Conservation (phyloP, 64 coral and sea anemone species). For the Actinia equina region DNA sequence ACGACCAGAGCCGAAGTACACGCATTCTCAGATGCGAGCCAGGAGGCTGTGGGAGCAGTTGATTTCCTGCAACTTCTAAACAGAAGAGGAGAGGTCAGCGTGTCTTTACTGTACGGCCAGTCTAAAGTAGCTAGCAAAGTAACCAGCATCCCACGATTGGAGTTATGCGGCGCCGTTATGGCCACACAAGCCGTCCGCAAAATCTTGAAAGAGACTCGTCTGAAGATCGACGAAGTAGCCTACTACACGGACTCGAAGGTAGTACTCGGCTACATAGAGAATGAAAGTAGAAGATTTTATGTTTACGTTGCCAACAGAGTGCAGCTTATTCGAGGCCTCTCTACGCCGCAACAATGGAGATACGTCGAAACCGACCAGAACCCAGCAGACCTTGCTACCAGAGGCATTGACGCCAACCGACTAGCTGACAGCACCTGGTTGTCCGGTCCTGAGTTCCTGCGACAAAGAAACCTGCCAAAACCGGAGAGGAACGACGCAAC, state of each 20-base stretch:
- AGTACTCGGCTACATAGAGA: slow-evolving; percentile 27
- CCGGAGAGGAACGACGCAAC: too few species aligned
- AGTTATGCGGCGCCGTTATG: slow-evolving; percentile 38
- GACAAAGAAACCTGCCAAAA: too few species aligned
- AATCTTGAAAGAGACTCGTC: slow-evolving; percentile 21
- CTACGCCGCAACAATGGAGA: slow-evolving; percentile 19
- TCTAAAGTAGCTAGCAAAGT: slow-evolving; percentile 42
- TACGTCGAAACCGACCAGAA: slow-evolving; percentile 20
- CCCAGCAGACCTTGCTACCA: slow-evolving; percentile 24
- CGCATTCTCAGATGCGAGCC: slow-evolving; percentile 27
- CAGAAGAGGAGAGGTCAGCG: background rate
- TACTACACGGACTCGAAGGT: slow-evolving; percentile 39
- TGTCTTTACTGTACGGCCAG: slow-evolving; percentile 35
- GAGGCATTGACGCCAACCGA: too few species aligned
- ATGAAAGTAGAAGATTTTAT: slow-evolving; percentile 26
- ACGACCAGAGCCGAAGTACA: slow-evolving; percentile 15
- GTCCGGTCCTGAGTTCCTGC: too few species aligned
- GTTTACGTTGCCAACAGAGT: slow-evolving; percentile 34
- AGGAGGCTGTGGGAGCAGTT: slow-evolving; percentile 41
- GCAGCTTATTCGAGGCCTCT: slow-evolving; percentile 6
- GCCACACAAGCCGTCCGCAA: slow-evolving; percentile 32
- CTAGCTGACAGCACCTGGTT: too few species aligned
- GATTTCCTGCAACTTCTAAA: slow-evolving; percentile 32
- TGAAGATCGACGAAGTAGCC: background rate
- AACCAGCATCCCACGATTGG: slow-evolving; percentile 41